These are phyloP conservation scores for Lucilia cuprina DNA, from an alignment of 1,140 invertebrate genomes.

Conservation along the genomic window DNA sequence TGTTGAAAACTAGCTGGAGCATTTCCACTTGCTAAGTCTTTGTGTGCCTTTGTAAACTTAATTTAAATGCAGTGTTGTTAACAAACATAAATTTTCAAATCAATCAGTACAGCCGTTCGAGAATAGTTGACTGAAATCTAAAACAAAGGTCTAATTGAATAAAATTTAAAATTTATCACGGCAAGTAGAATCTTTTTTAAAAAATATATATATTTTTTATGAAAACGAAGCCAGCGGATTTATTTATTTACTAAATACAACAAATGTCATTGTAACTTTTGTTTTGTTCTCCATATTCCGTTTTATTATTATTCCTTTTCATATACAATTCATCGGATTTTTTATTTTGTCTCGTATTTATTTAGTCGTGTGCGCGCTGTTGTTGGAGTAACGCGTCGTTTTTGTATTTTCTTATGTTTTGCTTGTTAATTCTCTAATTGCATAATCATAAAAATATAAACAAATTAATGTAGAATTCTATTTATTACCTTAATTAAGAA, in stretches of 20 bases:
- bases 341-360: not conserved
- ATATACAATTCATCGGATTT: not conserved
- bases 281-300: not conserved
- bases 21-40: too few relatives aligned
- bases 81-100: too few relatives aligned
- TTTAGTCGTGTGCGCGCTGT: constrained; percentile 21
- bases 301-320: not conserved
- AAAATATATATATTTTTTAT: too few relatives aligned
- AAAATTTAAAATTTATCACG: too few relatives aligned
- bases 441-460: constrained; percentile 28
- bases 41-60: too few relatives aligned
- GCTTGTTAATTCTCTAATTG: constrained; percentile 20
- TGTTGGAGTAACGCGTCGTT: constrained; percentile 21
- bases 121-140: too few relatives aligned
- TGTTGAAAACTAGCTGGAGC: not conserved
- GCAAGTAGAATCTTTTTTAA: too few relatives aligned
- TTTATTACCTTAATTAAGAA: not conserved
- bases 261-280: not conserved
- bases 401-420: constrained; percentile 24
- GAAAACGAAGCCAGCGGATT: not conserved
- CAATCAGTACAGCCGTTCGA: too few relatives aligned
- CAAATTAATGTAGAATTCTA: not conserved
- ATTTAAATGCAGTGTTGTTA: too few relatives aligned
- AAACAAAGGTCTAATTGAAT: too few relatives aligned
- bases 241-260: not conserved